Conservation (phyloP, 2,797 vertebrate genomes). For the Jordanella pulchra region DNA sequence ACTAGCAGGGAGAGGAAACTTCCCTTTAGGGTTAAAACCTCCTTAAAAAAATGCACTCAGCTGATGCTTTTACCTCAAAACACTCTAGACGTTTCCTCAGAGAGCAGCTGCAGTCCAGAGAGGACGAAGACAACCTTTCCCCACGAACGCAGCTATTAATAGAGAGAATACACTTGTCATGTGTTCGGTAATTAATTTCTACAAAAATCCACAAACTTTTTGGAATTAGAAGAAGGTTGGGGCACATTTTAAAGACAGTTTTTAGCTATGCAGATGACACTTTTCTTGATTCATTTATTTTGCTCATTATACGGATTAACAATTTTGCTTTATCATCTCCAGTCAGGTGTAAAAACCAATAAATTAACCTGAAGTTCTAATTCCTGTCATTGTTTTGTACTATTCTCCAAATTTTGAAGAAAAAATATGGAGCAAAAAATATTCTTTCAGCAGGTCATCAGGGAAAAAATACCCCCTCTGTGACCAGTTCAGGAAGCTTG, state of each 20-base stretch:
- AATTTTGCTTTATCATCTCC: background rate
- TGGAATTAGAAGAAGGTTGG: background rate
- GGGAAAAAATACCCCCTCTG: conserved; percentile 9
- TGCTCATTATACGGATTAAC: background rate
- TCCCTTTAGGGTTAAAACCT: conserved; percentile 57
- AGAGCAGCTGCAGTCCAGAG: conserved; percentile 50
- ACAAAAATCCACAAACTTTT: background rate
- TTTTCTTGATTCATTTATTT: background rate
- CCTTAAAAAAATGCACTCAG: conserved; percentile 65
- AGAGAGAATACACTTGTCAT: conserved; percentile 32
- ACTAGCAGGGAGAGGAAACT: conserved; percentile 1
- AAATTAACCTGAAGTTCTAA: background rate
- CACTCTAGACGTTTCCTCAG: conserved; percentile 45
- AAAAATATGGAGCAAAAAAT: conserved; percentile 5
- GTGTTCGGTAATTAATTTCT: conserved; percentile 45
- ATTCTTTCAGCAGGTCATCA: background rate
- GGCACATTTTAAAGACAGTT: background rate
- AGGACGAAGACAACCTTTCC: conserved; percentile 46
- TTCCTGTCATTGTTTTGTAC: background rate
- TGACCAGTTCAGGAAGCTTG: background rate
- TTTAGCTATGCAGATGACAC: background rate
- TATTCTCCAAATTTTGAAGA: too few species aligned
- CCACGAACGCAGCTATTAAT: conserved; percentile 57
- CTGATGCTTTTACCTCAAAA: conserved; percentile 69
- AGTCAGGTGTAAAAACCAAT: background rate